Evolutionary conservation across 2,113 vertebrate species (phyloP).

Genomic region (Saimiri boliviensis): DNA sequence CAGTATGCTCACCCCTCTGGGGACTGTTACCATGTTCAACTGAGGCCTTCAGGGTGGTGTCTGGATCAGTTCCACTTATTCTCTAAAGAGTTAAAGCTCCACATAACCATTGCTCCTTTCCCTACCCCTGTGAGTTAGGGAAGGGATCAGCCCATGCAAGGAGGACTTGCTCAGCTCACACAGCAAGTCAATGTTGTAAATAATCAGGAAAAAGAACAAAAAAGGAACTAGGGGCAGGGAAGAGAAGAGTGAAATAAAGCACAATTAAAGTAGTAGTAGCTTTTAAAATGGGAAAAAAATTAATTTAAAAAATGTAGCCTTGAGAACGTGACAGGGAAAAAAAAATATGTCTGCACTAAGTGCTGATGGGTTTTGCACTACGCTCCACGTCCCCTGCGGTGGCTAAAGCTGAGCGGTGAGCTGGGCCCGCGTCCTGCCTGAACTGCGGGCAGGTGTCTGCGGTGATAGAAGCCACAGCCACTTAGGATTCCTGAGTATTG

Average conservation of each 20-base stretch:
- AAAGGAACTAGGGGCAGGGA: background rate
- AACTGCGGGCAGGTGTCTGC: background rate
- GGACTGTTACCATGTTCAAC: background rate
- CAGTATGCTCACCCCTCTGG: accelerated
- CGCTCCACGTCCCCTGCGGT: background rate
- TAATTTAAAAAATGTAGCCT: background rate
- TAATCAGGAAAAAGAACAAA: background rate
- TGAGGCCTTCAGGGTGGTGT: background rate
- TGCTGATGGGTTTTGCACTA: background rate
- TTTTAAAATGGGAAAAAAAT: background rate
- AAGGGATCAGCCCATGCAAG: background rate
- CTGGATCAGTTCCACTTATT: background rate
- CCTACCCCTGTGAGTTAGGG: background rate
- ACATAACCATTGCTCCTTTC: background rate
- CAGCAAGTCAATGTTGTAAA: background rate
- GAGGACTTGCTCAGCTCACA: background rate
- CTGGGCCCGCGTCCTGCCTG: accelerated
- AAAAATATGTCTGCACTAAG: background rate
- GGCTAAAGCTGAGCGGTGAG: background rate
- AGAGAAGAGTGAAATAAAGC: background rate
- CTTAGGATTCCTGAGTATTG: background rate
- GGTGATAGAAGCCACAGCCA: background rate
- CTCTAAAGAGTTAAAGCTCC: background rate
- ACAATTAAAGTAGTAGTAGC: background rate
- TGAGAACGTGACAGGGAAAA: background rate